A percentile compares a stretch with the other conserved stretches of the same genome.
phyloP scores from a whole-genome alignment of 1,140 invertebrate genomes.

The Cherax quadricarinatus region DNA sequence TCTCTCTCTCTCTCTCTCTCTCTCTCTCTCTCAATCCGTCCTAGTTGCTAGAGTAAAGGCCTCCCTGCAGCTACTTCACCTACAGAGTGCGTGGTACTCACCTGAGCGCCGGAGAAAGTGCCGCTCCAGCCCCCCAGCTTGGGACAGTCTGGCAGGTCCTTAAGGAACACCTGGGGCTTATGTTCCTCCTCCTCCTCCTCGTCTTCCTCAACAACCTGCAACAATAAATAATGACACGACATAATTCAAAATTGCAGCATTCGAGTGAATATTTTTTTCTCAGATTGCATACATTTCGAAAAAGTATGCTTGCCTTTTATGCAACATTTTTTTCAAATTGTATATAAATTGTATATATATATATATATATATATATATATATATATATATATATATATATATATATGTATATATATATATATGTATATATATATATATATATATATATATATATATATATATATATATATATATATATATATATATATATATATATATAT shows the following conservation, averaged over 20 bases:
- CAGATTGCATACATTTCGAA: too few species aligned
- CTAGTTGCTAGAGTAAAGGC: not conserved
- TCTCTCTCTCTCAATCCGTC: not conserved
- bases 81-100: not conserved
- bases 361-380: too few species aligned
- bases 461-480: too few species aligned
- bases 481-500: too few species aligned
- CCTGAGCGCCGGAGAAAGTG: slow-evolving; percentile 44
- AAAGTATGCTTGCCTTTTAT: too few species aligned
- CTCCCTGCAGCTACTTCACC: too few species aligned
- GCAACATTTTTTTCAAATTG: too few species aligned
- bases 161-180: not conserved
- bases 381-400: too few species aligned
- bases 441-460: too few species aligned
- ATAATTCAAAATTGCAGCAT: not conserved
- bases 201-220: slow-evolving; percentile 18
- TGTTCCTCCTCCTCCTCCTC: not conserved
- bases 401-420: too few species aligned
- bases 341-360: too few species aligned
- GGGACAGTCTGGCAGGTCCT: slow-evolving; percentile 30
- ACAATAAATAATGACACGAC: not conserved
- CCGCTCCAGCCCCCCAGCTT: slow-evolving; percentile 30
- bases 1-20: not conserved
- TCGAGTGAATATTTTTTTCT: not conserved
- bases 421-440: too few species aligned